Evolutionary conservation across 2,113 vertebrate genomes (phyloP).

Genomic region (Chloebia gouldiae): DNA sequence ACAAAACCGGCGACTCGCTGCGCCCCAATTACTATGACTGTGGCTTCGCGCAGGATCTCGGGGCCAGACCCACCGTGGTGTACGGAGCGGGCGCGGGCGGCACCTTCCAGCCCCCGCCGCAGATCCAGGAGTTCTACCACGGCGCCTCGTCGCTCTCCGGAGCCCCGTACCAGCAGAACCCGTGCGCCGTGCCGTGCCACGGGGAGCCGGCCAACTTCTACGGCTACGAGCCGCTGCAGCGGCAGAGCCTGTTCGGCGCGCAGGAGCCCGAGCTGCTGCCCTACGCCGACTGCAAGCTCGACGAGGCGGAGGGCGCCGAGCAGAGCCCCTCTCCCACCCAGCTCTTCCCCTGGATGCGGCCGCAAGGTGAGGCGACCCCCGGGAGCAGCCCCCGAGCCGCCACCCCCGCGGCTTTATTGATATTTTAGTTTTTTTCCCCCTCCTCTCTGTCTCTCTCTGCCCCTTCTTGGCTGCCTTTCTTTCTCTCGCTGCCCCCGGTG

Average conservation of each 20-base stretch:
- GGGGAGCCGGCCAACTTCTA: constrained; percentile 97
- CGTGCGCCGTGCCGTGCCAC: constrained; percentile 96
- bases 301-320: constrained; percentile 93
- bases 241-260: constrained; percentile 91
- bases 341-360: constrained; percentile 99
- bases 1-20: constrained; percentile 97
- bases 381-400: constrained; percentile 42
- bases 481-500: constrained; percentile 31
- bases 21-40: constrained; percentile 99
- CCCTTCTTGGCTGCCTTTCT: too few species aligned
- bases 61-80: constrained; percentile 96
- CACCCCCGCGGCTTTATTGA: not conserved
- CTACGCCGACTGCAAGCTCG: constrained; percentile 95
- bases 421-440: too few species aligned
- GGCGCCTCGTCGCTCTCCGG: constrained; percentile 93
- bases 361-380: constrained; percentile 91
- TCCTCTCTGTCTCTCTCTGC: too few species aligned
- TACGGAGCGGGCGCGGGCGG: constrained; percentile 95
- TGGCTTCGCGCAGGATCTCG: constrained; percentile 95
- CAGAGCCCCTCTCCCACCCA: constrained; percentile 97
- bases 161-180: constrained; percentile 95
- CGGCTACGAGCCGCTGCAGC: constrained; percentile 95
- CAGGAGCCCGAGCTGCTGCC: constrained; percentile 96
- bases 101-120: constrained; percentile 94
- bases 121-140: constrained; percentile 99